Evolutionary conservation across 1,140 invertebrate genomes (phyloP).

Genomic region (Drosophila kikkawai): DNA sequence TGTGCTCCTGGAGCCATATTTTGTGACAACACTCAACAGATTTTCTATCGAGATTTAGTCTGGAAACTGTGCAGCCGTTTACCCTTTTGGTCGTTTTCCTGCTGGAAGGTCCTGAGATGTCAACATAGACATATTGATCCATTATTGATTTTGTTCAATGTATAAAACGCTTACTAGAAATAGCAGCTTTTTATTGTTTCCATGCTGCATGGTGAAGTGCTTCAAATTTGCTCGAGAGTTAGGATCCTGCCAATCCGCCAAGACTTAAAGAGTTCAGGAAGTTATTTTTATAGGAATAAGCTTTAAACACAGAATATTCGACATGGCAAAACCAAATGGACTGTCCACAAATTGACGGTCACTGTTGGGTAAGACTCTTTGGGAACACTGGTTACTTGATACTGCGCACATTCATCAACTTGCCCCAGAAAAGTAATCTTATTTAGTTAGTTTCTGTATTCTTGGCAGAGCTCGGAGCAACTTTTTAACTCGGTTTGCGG

Average conservation of each 20-base stretch:
- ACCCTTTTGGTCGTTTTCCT: background rate
- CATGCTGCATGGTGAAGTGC: background rate
- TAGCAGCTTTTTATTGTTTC: background rate
- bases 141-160: background rate
- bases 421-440: conserved; percentile 19
- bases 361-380: background rate
- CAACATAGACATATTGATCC: conserved; percentile 8
- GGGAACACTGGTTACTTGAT: background rate
- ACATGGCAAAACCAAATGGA: background rate
- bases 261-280: too few relatives aligned
- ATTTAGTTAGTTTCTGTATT: conserved; percentile 16
- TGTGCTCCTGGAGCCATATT: background rate
- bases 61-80: background rate
- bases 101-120: background rate
- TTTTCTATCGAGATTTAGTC: background rate
- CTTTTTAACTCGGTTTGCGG: conserved; percentile 16
- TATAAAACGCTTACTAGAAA: background rate
- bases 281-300: too few relatives aligned
- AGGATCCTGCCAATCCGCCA: too few relatives aligned
- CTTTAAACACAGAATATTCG: background rate
- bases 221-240: background rate
- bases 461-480: conserved; percentile 7
- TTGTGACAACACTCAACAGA: background rate
- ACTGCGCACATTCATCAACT: conserved; percentile 6
- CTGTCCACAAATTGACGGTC: background rate